phyloP scores from a whole-genome alignment of 2,888 invertebrate genomes.

The Aleiodes leptofemur region DNA sequence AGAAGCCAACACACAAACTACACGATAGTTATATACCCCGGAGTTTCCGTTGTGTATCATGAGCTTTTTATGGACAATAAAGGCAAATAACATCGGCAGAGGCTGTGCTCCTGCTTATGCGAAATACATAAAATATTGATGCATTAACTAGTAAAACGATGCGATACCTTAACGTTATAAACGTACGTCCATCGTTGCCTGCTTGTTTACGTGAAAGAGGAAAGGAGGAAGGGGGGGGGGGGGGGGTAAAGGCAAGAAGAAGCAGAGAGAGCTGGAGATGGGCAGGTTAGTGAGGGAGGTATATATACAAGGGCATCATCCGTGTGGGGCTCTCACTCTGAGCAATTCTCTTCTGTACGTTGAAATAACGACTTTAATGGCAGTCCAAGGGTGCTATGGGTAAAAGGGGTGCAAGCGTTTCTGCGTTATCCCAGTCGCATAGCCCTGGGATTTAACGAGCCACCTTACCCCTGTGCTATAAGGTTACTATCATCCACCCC shows the following conservation, averaged over 20 bases:
- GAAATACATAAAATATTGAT: slow-evolving; percentile 63
- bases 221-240: slow-evolving; percentile 28
- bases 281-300: slow-evolving; percentile 56
- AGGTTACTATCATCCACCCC: slow-evolving; percentile 17
- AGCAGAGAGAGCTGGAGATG: slow-evolving; percentile 41
- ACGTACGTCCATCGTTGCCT: slow-evolving; percentile 24
- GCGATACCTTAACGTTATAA: slow-evolving; percentile 24
- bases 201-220: slow-evolving; percentile 30
- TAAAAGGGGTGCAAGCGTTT: slow-evolving; percentile 35
- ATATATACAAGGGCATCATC: slow-evolving; percentile 58
- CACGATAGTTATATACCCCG: too few relatives aligned
- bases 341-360: slow-evolving; percentile 42
- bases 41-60: slow-evolving; percentile 2
- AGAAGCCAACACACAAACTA: too few relatives aligned
- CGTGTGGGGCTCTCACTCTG: slow-evolving; percentile 41
- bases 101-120: slow-evolving; percentile 57
- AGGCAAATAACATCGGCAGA: slow-evolving; percentile 58
- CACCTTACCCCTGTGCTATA: slow-evolving; percentile 8
- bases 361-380: slow-evolving; percentile 38
- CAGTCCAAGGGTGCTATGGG: slow-evolving; percentile 29
- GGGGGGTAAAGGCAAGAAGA: not conserved
- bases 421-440: slow-evolving; percentile 25
- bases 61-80: slow-evolving; percentile 65
- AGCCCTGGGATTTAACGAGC: slow-evolving; percentile 33
- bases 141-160: slow-evolving; percentile 59